Evolutionary conservation across 1,140 invertebrate genomes (phyloP).

Genomic region (Drosophila pruinosa): DNA sequence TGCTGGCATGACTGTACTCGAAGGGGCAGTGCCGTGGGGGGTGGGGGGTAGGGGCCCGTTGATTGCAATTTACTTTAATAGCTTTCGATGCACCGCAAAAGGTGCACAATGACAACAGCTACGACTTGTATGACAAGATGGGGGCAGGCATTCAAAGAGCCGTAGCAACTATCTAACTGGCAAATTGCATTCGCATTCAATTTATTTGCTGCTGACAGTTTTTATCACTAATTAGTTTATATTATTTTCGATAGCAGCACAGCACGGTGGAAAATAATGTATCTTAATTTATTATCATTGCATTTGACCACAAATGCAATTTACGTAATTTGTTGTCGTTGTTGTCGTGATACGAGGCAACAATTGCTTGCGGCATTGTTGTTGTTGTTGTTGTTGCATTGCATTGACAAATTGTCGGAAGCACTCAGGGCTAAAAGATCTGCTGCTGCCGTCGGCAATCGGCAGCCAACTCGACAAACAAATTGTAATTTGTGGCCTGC

Average conservation of each 20-base stretch:
- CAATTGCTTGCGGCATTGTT: slow-evolving; percentile 35
- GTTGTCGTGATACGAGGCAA: slow-evolving; percentile 16
- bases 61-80: slow-evolving; percentile 78
- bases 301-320: slow-evolving; percentile 72
- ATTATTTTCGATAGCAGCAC: slow-evolving; percentile 63
- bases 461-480: background rate
- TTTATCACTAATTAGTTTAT: slow-evolving; percentile 79
- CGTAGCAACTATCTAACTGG: slow-evolving; percentile 33
- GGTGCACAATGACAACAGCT: slow-evolving; percentile 12
- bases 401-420: slow-evolving; percentile 62
- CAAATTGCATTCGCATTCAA: slow-evolving; percentile 51
- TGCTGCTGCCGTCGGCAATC: slow-evolving; percentile 18
- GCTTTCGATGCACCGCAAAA: slow-evolving; percentile 70
- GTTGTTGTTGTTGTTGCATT: no score
- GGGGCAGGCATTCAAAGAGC: slow-evolving; percentile 4
- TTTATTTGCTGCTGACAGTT: slow-evolving; percentile 72
- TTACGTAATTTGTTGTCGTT: slow-evolving; percentile 58
- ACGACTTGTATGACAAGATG: slow-evolving; percentile 13
- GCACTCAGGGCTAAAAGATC: slow-evolving; percentile 24
- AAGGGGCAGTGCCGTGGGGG: background rate
- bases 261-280: slow-evolving; percentile 45
- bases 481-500: background rate
- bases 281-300: slow-evolving; percentile 74
- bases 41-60: slow-evolving; percentile 13
- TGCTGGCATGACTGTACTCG: background rate